Evolutionary conservation across 2,797 vertebrate genomes (phyloP), one percentile per base, ranked within the genome.

Genomic region (Falco novaeseelandiae): DNA sequence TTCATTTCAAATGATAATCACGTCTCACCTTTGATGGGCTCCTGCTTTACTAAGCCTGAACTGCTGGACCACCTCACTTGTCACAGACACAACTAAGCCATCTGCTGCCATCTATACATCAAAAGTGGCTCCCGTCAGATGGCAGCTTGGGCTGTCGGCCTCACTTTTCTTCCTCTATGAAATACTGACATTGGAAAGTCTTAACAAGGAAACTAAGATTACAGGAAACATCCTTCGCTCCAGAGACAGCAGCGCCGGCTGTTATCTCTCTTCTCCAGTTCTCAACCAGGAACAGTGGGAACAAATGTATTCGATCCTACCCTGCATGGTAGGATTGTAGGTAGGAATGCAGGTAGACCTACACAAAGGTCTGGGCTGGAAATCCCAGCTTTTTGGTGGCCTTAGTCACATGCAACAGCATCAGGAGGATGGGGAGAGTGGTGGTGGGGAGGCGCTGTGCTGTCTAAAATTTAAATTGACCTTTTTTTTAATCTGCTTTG

Each of bases 221-320:
- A 48, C 0, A 0, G 42, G 59, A 83, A 59, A 40, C 15, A 19
- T 78, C 57, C 54, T 72, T 32, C 3, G 12, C 71, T 81, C 76
- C 34, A 18, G 63, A 74, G 82, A 67, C 0, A 0, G 77, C 57
- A 12, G 13, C 26, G 65, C 40, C 0, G 0, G 49, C 74, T 80
- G 52, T 82, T 89, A 87, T 83, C 89, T 94, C 82, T 73, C 76
- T 44, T 89, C 84, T 26, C 42, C 91, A 87, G 87, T 10, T 81
- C 84, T 44, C 87, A 58, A 3, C 15, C 44, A 57, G 83, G 46
- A 86, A 69, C 1, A 71, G 46, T 38, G 62, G 52, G 12, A 73
- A 59, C 30, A 89, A 74, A 83, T 5, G 23, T 46, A 40, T 91
- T 61, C 59, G 29, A n/a, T 70, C 70, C 48, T 48, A 10, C 48